These are phyloP conservation scores for Schizothorax lantsangensis DNA, from an alignment of 2,797 vertebrate species.

Conservation along the genomic window DNA sequence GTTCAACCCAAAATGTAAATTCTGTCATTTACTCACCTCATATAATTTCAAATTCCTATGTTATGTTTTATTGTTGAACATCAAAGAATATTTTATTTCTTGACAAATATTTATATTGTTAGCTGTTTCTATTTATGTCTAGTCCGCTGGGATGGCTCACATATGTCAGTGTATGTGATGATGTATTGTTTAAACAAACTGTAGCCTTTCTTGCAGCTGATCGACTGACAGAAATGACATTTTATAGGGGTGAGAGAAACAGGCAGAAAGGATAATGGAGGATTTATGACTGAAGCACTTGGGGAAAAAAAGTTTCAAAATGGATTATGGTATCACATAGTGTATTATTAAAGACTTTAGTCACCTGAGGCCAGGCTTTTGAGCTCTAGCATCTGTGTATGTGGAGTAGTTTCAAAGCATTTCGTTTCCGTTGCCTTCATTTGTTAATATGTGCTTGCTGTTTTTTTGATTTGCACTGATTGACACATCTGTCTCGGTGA, in stretches of 20 bases:
- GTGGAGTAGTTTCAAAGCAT: slow-evolving; percentile 36
- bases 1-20: slow-evolving; percentile 20
- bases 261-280: slow-evolving; percentile 63
- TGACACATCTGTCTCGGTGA: slow-evolving; percentile 9
- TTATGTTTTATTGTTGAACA: slow-evolving; percentile 2
- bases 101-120: slow-evolving; percentile 1
- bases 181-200: slow-evolving; percentile 60
- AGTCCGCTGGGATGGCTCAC: slow-evolving; percentile 1
- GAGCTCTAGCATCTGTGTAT: slow-evolving; percentile 7
- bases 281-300: slow-evolving; percentile 68
- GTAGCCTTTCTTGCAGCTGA: slow-evolving; percentile 56
- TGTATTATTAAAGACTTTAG: slow-evolving; percentile 68
- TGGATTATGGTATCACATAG: slow-evolving; percentile 65
- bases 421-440: slow-evolving; percentile 65
- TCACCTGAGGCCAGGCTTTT: slow-evolving; percentile 66
- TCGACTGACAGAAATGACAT: slow-evolving; percentile 47
- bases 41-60: background rate
- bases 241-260: slow-evolving; percentile 44
- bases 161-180: slow-evolving; percentile 3
- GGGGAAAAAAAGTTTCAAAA: slow-evolving; percentile 55
- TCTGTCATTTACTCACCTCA: background rate
- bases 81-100: background rate
- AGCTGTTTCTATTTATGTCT: slow-evolving; percentile 19
- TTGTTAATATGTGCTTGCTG: slow-evolving; percentile 65
- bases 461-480: slow-evolving; percentile 67